Conservation (phyloP, 2,888 invertebrate genomes). For the Exephanes ischioxanthus region DNA sequence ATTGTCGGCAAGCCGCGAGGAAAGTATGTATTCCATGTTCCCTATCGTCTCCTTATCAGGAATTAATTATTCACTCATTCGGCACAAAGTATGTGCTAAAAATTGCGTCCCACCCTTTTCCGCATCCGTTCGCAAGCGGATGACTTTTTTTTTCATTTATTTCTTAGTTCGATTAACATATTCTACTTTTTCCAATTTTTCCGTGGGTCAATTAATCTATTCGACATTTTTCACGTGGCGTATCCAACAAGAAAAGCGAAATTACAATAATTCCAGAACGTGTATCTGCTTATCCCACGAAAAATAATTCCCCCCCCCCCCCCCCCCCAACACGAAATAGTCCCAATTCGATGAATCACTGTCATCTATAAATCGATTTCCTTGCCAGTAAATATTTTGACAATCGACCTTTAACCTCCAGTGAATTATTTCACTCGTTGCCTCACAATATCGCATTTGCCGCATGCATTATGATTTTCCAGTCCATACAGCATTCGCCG, state of each 20-base stretch:
- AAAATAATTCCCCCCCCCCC: too few relatives aligned
- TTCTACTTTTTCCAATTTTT: background rate
- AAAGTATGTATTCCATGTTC: background rate
- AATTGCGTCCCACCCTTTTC: background rate
- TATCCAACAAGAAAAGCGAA: too few relatives aligned
- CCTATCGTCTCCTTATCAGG: background rate
- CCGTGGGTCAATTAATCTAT: too few relatives aligned
- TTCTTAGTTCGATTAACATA: background rate
- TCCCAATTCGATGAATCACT: too few relatives aligned
- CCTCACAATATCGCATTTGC: background rate
- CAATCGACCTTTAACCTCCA: background rate
- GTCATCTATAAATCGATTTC: too few relatives aligned
- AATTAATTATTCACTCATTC: background rate
- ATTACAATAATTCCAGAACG: too few relatives aligned
- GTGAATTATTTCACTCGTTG: background rate
- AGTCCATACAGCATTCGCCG: slow-evolving; percentile 27
- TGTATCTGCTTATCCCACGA: too few relatives aligned
- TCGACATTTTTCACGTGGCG: too few relatives aligned
- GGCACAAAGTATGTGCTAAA: slow-evolving; percentile 7
- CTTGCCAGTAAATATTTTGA: too few relatives aligned
- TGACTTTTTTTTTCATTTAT: too few relatives aligned
- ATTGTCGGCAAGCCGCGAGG: background rate
- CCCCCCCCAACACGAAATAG: too few relatives aligned
- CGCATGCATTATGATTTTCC: slow-evolving; percentile 12
- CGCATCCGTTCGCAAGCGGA: background rate